Evolutionary conservation across 2,888 invertebrate species (phyloP).

Genomic region (Apotomis betuletana): DNA sequence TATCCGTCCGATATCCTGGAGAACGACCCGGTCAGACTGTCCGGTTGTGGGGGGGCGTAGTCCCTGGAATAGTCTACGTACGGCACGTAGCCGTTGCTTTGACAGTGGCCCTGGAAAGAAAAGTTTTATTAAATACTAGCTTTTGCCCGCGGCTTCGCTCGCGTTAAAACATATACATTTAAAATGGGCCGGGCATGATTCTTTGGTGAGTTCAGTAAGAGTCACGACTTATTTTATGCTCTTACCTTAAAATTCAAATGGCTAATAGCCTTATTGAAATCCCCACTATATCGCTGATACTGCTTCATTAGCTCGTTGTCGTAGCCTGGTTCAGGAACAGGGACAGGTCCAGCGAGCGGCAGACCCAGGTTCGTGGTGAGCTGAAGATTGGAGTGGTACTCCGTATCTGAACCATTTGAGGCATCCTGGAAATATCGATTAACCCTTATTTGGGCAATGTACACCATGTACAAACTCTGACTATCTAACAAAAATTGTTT

Average conservation of each 20-base stretch:
- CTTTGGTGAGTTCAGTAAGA: too few relatives aligned
- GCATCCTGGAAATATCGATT: slow-evolving; percentile 66
- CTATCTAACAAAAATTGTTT: too few relatives aligned
- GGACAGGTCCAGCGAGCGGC: slow-evolving; percentile 91
- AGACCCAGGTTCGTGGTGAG: slow-evolving; percentile 82
- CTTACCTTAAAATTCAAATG: slow-evolving; percentile 79
- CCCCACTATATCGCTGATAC: slow-evolving; percentile 86
- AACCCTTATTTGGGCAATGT: too few relatives aligned
- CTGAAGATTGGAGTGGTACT: slow-evolving; percentile 71
- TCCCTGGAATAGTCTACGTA: slow-evolving; percentile 95
- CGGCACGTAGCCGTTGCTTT: slow-evolving; percentile 93
- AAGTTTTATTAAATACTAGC: not conserved
- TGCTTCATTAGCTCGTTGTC: slow-evolving; percentile 79
- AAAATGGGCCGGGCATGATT: too few relatives aligned
- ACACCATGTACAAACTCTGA: too few relatives aligned
- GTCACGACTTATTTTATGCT: too few relatives aligned
- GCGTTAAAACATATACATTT: too few relatives aligned
- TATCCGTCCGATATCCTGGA: slow-evolving; percentile 71
- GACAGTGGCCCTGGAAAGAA: slow-evolving; percentile 59
- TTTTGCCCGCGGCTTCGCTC: too few relatives aligned
- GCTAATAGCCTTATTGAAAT: slow-evolving; percentile 88
- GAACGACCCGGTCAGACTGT: slow-evolving; percentile 68
- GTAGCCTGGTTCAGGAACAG: slow-evolving; percentile 86
- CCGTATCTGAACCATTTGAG: slow-evolving; percentile 83
- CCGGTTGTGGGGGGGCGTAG: slow-evolving; percentile 89